These are phyloP conservation scores for Cryptops parisi DNA, from an alignment of 2,888 invertebrate genomes.

Conservation along the genomic window DNA sequence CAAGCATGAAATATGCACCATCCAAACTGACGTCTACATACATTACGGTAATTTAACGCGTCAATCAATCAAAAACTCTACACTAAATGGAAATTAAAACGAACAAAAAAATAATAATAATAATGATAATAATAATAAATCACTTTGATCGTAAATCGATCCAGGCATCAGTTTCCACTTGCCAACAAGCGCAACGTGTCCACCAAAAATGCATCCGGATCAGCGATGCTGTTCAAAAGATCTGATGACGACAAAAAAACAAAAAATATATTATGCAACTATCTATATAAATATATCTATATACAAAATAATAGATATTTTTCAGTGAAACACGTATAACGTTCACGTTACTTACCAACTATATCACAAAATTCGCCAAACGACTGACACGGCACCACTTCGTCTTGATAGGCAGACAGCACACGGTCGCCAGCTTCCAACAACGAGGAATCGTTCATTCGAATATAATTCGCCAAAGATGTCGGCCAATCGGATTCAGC, in stretches of 20 bases:
- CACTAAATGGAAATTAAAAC: too few relatives aligned
- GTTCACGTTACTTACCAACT: slow-evolving; percentile 43
- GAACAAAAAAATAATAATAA: too few relatives aligned
- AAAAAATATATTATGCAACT: not conserved
- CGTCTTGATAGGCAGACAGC: slow-evolving; percentile 66
- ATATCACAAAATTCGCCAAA: slow-evolving; percentile 90
- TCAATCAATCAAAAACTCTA: too few relatives aligned
- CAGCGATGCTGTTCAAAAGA: slow-evolving; percentile 49
- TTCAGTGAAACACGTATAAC: not conserved
- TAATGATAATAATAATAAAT: too few relatives aligned
- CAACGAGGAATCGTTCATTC: slow-evolving; percentile 82
- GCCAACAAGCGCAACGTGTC: slow-evolving; percentile 33
- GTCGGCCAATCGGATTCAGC: slow-evolving; percentile 69
- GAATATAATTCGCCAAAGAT: slow-evolving; percentile 77
- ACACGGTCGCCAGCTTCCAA: slow-evolving; percentile 75
- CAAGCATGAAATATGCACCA: too few relatives aligned
- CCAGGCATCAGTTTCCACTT: too few relatives aligned
- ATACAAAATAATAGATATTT: too few relatives aligned
- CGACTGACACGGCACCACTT: slow-evolving; percentile 75
- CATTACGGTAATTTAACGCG: too few relatives aligned
- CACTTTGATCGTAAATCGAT: too few relatives aligned
- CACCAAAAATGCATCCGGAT: slow-evolving; percentile 45
- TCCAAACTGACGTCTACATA: too few relatives aligned
- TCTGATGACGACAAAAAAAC: slow-evolving; percentile 33
- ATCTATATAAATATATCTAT: too few relatives aligned